Base-by-base conservation (phyloP, 2,888 invertebrate genomes). In the Acanthosoma haemorrhoidale region DNA sequence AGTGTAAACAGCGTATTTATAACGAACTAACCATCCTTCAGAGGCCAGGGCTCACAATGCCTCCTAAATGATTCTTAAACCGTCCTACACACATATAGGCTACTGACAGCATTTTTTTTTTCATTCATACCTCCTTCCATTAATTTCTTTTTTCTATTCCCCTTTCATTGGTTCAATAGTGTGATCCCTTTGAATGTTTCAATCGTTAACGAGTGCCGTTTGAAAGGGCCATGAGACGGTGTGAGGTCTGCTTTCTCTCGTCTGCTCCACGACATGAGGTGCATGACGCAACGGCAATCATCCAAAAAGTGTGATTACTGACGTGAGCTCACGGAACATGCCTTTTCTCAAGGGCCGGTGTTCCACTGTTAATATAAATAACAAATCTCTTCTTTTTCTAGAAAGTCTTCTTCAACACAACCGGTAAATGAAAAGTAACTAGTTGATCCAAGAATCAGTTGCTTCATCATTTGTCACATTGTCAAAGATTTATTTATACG, bases 1-100 rank as follows among this genome's bases (percentile, higher is more conserved):
- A 25, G 25, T 63, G 63, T 63, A 63, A 63, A 63, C 63, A 63
- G 63, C 25, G 63, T 39, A 63, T 63, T 63, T 63, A 63, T 63
- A 63, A 38, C 39, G 63, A 60, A 63, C 63, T 39, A 21, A 63
- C 38, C 39, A 63, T 63, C 63, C 36, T 36, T 36, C 16, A 15
- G 13, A 21, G 11, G 5, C 61, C 18, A 13, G 16, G 5, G 3
- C 11, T 21, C 18, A 18, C 32, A 63, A 39, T 39, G 3, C 11
- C 4, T 2, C 16, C 43, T 43, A 43, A 43, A 43, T 43, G 43
- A 43, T 43, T 43, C 43, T 43, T n/a, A 43, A 18, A 21, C 43
- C n/a, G n/a, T n/a, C n/a, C n/a, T n/a, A n/a, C n/a, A n/a, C n/a
- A n/a, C n/a, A 18, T 43, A 43, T 21, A 18, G n/a, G 43, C 25